Evolutionary conservation across 2,113 vertebrate genomes (phyloP).

Genomic region (Rutilus rutilus): DNA sequence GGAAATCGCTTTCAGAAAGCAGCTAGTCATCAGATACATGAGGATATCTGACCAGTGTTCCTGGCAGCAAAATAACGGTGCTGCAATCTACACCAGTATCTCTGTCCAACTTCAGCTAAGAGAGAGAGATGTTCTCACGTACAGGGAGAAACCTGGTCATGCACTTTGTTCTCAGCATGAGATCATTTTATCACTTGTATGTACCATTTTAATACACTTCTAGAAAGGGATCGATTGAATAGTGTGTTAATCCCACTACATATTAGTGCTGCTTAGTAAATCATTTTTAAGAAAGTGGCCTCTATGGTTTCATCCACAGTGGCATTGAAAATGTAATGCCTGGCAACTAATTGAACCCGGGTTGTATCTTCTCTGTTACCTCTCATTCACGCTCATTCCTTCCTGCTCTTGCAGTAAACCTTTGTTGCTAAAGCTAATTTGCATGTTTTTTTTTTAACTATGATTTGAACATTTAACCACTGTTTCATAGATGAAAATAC

Average conservation of each 20-base stretch:
- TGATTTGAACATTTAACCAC: not conserved
- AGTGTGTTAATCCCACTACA: not conserved
- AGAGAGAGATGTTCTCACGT: not conserved
- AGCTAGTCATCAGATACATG: slow-evolving; percentile 16
- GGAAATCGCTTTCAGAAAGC: slow-evolving; percentile 23
- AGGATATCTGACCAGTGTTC: slow-evolving; percentile 11
- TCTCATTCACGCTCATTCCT: not conserved
- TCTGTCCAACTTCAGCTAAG: not conserved
- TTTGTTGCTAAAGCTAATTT: not conserved
- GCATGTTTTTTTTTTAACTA: not conserved
- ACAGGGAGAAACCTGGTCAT: slow-evolving; percentile 20
- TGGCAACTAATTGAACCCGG: not conserved
- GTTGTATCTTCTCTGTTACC: not conserved
- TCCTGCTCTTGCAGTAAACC: not conserved
- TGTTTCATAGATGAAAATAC: not conserved
- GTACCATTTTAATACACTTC: not conserved
- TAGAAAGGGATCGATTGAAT: not conserved
- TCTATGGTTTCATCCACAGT: not conserved
- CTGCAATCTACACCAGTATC: slow-evolving; percentile 17
- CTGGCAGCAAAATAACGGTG: slow-evolving; percentile 24
- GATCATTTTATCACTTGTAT: not conserved
- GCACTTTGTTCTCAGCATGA: slow-evolving; percentile 28
- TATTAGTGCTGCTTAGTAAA: slow-evolving; percentile 1
- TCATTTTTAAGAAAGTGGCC: not conserved
- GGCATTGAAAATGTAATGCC: not conserved